Base-by-base conservation (phyloP, 2,113 vertebrate genomes). In the Fulica atra region DNA sequence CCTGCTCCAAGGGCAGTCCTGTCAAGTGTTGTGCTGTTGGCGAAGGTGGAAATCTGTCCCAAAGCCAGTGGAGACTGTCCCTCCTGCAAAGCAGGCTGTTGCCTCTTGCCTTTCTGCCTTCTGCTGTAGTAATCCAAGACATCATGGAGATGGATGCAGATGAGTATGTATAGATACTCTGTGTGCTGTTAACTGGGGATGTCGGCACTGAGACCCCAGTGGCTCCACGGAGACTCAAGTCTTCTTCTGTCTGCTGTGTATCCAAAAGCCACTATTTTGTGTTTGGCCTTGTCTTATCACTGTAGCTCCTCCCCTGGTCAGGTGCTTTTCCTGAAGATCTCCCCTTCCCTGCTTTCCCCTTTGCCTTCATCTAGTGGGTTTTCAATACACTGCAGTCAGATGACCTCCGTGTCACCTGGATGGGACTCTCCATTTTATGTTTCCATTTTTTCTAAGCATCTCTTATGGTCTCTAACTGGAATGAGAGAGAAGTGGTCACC, bases 101-200 rank as follows among this genome's bases (percentile, higher is more conserved):
- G 38, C 29, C 12, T 80, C 54, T 72, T 53, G 12, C 23, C 14
- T 53, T 60, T 76, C 15, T 66, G 10, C 29, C 38, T 91, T 57
- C 38, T 83, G 56, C 36, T 53, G 50, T 44, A 78, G 63, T 26
- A 59, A 40, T 65, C 54, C 0, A 0, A 86, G 51, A 18, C 23
- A 12, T 56, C 10, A 5, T 2, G 29, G 60, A 74, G 19, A 60
- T 11, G 0, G 0, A 8, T 51, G 24, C 3, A 5, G 53, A 8
- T 65, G 13, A 11, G 4, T 68, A 9, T 17, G 36, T 48, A 14
- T 35, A 56, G 78, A 28, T 50, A 38, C 4, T 36, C n/a, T 7
- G 24, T 64, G 33, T 3, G 9, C 56, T 48, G 35, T 35, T 89
- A 38, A 50, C 48, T 53, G n/a, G 21, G n/a, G n/a, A 9, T 50